These are phyloP conservation scores for Scomber colias DNA, from an alignment of 2,113 vertebrate species.

Conservation along the genomic window DNA sequence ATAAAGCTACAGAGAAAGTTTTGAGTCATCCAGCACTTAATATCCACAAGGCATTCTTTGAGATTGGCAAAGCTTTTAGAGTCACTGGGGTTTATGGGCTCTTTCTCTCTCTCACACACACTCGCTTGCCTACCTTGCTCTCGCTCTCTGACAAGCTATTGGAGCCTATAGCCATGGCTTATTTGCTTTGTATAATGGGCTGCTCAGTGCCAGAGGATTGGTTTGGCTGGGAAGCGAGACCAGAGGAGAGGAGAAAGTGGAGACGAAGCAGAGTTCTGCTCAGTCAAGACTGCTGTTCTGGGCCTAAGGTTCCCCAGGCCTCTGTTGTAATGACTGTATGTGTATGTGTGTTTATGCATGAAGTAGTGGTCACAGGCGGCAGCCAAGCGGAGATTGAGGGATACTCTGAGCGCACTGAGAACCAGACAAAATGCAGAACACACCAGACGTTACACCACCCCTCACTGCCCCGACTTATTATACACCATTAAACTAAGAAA, in stretches of 20 bases:
- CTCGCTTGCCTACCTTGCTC: constrained; percentile 31
- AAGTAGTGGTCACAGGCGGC: constrained; percentile 18
- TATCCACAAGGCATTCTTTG: constrained; percentile 66
- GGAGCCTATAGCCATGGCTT: constrained; percentile 67
- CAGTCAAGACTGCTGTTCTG: constrained; percentile 41
- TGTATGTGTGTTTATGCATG: constrained; percentile 30
- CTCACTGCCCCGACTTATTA: constrained; percentile 18
- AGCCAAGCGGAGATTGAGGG: constrained; percentile 44
- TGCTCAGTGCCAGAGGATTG: constrained; percentile 61
- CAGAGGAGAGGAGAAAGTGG: constrained; percentile 49
- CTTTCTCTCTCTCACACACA: constrained; percentile 13
- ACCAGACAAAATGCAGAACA: constrained; percentile 42
- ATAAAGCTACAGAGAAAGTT: constrained; percentile 59
- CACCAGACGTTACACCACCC: constrained; percentile 46
- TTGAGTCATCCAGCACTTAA: constrained; percentile 67
- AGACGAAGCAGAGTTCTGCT: constrained; percentile 34
- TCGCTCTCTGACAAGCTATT: constrained; percentile 51
- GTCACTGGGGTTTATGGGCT: constrained; percentile 59
- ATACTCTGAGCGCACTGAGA: constrained; percentile 36
- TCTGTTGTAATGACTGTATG: constrained; percentile 50
- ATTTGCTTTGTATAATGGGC: constrained; percentile 69
- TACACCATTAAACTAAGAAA: not conserved
- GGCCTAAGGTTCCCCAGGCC: constrained; percentile 43
- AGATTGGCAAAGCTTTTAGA: constrained; percentile 68
- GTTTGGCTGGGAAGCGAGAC: constrained; percentile 62